Base-by-base conservation (phyloP, 2,113 vertebrate species). In the Amblyornis subalaris region DNA sequence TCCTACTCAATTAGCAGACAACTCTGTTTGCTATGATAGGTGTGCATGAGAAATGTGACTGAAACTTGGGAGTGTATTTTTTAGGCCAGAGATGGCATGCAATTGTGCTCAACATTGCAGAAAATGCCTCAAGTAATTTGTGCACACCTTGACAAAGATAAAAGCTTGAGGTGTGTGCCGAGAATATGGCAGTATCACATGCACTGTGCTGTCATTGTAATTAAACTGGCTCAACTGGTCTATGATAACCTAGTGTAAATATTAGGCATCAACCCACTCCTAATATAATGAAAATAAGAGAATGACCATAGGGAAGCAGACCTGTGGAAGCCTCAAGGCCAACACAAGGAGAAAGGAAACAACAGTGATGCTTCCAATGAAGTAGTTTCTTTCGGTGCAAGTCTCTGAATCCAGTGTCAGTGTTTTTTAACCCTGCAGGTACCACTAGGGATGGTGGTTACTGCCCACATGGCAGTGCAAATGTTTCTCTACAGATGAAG, bases 401-500 rank as follows among this genome's bases (percentile, higher is more conserved):
- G 13, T 14, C 7, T 48, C 31, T 24, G 16, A 65, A 77, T 28
- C 21, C 26, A 55, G 8, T 38, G 35, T n/a, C 40, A 42, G 19
- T 15, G 13, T 17, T 61, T 80, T 70, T 78, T 31, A 54, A 58
- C 20, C 9, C 54, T 61, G 12, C 14, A 73, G 15, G 14, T 42
- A 10, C 7, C 33, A 18, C 23, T 22, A n/a, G 33, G 21, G 9
- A 10, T 62, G 35, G 26, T 44, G 54, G 17, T 9, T 57, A 14
- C n/a, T 31, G 8, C 24, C 36, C 38, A 40, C 4, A 10, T 5
- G 25, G 31, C 25, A 76, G 10, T 1, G 4, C 5, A 50, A 24
- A 22, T 15, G 1, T 70, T 93, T 45, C 31, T 50, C 11, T 31
- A 2, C 0, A 3, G 12, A 10, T 1, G 1, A 22, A 70, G 36